A percentile compares a stretch with the other conserved stretches of the same genome.
phyloP scores from a whole-genome alignment of 1,140 invertebrate genomes.

The Drosophila orena region DNA sequence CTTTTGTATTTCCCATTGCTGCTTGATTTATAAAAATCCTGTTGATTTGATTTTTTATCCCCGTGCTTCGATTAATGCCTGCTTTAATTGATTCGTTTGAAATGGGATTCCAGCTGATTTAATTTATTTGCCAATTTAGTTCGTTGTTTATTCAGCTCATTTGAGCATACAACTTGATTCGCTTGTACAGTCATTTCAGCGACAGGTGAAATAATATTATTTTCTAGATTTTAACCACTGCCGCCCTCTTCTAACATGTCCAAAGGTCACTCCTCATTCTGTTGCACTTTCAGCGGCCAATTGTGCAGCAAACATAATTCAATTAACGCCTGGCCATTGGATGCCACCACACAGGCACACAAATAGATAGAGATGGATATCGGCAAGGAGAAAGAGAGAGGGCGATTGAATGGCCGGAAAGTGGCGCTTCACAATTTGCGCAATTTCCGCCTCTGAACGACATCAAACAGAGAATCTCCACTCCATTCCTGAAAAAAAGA shows the following conservation, averaged over 20 bases:
- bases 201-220: neutral
- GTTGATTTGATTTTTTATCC: neutral
- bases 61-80: conserved; percentile 15
- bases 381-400: neutral
- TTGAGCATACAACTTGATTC: conserved; percentile 21
- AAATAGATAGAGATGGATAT: conserved; percentile 9
- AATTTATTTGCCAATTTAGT: conserved; percentile 20
- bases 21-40: conserved; percentile 13
- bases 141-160: conserved; percentile 28
- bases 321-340: conserved; percentile 72
- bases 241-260: conserved; percentile 19
- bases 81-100: conserved; percentile 43
- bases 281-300: conserved; percentile 52
- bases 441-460: conserved; percentile 74
- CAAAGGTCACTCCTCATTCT: conserved; percentile 9
- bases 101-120: conserved; percentile 45
- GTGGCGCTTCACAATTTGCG: conserved; percentile 76
- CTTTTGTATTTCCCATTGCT: conserved; percentile 1
- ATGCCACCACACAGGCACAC: conserved; percentile 37
- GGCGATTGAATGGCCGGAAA: conserved; percentile 65
- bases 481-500: conserved; percentile 12
- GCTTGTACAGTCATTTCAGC: conserved; percentile 1
- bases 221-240: neutral
- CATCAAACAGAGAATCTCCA: conserved; percentile 71
- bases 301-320: conserved; percentile 81